Evolutionary conservation across 2,888 invertebrate genomes (phyloP).

Genomic region (Acanthosepion esculentum): DNA sequence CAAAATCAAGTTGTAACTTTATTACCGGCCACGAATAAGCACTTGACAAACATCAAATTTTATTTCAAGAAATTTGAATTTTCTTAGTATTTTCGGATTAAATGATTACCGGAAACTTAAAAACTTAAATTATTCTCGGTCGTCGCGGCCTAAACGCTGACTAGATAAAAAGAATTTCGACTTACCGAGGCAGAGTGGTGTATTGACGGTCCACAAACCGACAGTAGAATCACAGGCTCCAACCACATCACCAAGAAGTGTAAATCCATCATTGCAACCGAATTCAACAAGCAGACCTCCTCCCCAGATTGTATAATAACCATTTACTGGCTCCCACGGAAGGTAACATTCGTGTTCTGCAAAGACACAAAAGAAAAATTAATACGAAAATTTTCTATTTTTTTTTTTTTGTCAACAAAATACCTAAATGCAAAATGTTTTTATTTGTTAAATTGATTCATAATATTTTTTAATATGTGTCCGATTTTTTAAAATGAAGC

Average conservation of each 20-base stretch:
- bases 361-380: not conserved
- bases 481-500: no score
- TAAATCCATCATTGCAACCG: constrained; percentile 54
- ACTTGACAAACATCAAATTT: no score
- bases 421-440: no score
- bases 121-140: not conserved
- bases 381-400: not conserved
- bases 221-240: constrained; percentile 55
- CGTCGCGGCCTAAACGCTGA: not conserved
- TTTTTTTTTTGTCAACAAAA: no score
- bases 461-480: no score
- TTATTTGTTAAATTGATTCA: no score
- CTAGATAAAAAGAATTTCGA: not conserved
- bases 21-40: no score
- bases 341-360: constrained; percentile 51
- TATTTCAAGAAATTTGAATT: no score
- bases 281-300: constrained; percentile 56
- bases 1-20: no score
- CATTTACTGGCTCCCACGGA: constrained; percentile 52
- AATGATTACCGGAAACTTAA: no score
- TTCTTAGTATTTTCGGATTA: no score
- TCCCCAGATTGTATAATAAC: constrained; percentile 55
- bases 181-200: constrained; percentile 56
- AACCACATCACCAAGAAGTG: constrained; percentile 53
- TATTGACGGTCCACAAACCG: constrained; percentile 56